Evolutionary conservation across 2,888 invertebrate species (phyloP).

Genomic region (Lasioglossum villosulum): DNA sequence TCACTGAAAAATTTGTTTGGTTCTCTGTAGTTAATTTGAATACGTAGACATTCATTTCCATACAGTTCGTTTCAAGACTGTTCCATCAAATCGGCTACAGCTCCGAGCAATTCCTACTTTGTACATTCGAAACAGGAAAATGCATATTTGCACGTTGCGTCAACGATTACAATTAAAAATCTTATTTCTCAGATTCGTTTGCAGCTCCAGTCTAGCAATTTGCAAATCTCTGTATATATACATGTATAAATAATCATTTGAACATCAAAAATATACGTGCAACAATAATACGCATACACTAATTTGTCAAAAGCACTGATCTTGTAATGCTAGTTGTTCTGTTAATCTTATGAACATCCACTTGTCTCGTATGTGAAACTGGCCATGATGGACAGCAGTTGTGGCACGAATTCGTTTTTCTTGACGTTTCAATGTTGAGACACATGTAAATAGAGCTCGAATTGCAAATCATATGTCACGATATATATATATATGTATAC

Average conservation of each 20-base stretch:
- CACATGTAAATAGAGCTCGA: slow-evolving; percentile 37
- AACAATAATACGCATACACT: slow-evolving; percentile 42
- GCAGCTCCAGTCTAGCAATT: background rate
- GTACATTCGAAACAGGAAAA: background rate
- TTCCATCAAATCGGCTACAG: background rate
- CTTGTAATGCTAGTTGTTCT: slow-evolving; percentile 38
- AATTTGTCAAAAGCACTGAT: slow-evolving; percentile 31
- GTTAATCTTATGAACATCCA: slow-evolving; percentile 24
- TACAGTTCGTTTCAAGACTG: background rate
- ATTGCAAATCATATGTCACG: slow-evolving; percentile 54
- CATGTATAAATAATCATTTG: slow-evolving; percentile 24
- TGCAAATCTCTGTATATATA: slow-evolving; percentile 15
- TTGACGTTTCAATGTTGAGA: slow-evolving; percentile 27
- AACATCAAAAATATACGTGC: slow-evolving; percentile 43
- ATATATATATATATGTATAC: slow-evolving; percentile 38
- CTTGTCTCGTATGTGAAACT: slow-evolving; percentile 19
- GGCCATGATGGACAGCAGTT: slow-evolving; percentile 34
- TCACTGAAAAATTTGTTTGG: background rate
- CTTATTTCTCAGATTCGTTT: background rate
- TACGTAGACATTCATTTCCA: background rate
- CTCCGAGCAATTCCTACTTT: background rate
- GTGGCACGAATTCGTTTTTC: slow-evolving; percentile 46
- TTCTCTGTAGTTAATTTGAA: background rate
- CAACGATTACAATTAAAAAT: background rate
- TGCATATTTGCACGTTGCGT: background rate